Conservation (phyloP, 2,888 invertebrate species). For the Coelinius sp. region DNA sequence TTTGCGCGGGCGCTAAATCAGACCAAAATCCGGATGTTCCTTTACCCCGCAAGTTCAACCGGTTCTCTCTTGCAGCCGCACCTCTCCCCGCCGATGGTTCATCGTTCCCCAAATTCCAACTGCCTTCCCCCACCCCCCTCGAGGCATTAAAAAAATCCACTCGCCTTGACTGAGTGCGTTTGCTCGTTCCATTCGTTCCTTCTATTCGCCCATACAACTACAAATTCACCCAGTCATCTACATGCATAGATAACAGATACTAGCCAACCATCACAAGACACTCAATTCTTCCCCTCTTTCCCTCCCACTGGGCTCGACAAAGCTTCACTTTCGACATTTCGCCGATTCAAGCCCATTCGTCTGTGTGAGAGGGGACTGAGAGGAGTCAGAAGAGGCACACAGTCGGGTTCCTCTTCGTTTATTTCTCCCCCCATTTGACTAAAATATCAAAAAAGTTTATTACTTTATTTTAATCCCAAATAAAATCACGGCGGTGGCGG, state of each 20-base stretch:
- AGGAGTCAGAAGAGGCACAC: neutral
- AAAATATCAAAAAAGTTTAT: slow-evolving; percentile 1
- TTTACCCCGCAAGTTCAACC: neutral
- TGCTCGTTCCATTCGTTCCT: neutral
- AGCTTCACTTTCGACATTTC: slow-evolving; percentile 5
- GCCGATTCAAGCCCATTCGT: slow-evolving; percentile 12
- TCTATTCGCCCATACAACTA: neutral
- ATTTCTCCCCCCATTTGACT: neutral
- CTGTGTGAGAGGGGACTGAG: neutral
- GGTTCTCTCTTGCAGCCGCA: neutral
- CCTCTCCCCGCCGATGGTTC: neutral
- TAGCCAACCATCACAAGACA: too few species aligned
- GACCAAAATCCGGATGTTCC: slow-evolving; percentile 13
- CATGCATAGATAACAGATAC: too few species aligned
- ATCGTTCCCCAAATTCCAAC: neutral
- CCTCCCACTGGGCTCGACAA: neutral
- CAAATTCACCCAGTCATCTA: neutral
- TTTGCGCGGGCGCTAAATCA: neutral
- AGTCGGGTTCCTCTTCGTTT: slow-evolving; percentile 6
- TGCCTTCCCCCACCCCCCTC: neutral
- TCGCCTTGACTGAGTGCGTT: neutral
- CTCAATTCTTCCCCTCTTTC: neutral
- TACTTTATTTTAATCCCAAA: slow-evolving; percentile 14
- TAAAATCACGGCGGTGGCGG: slow-evolving; percentile 8
- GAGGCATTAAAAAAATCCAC: neutral